These are phyloP conservation scores for Pyralis farinalis DNA, from an alignment of 2,888 invertebrate genomes.

Conservation along the genomic window DNA sequence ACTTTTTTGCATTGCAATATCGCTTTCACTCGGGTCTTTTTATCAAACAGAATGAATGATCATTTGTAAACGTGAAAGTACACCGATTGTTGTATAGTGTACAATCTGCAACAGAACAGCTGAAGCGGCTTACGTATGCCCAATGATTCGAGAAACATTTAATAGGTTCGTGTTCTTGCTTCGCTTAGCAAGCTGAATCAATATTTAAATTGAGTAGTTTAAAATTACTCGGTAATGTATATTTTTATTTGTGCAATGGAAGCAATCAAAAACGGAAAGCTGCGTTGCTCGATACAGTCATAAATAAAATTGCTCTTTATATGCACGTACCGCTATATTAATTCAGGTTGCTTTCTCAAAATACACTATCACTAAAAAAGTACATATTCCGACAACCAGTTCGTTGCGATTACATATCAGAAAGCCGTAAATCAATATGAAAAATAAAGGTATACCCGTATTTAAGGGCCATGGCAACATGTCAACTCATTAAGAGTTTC, in stretches of 20 bases:
- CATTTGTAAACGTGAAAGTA: slow-evolving; percentile 74
- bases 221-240: slow-evolving; percentile 23
- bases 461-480: slow-evolving; percentile 12
- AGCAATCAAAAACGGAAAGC: slow-evolving; percentile 41
- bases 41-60: slow-evolving; percentile 64
- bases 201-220: slow-evolving; percentile 34
- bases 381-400: slow-evolving; percentile 22
- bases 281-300: slow-evolving; percentile 24
- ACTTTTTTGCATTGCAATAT: slow-evolving; percentile 71
- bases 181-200: slow-evolving; percentile 36
- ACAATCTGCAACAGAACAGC: slow-evolving; percentile 18
- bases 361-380: slow-evolving; percentile 26
- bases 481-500: too few species aligned
- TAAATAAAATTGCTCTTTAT: slow-evolving; percentile 42
- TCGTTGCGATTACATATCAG: slow-evolving; percentile 8
- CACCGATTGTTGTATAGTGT: slow-evolving; percentile 50
- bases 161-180: slow-evolving; percentile 42
- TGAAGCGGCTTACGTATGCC: slow-evolving; percentile 51
- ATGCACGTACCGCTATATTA: slow-evolving; percentile 39
- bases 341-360: slow-evolving; percentile 51
- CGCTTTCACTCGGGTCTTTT: slow-evolving; percentile 73
- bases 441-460: neutral
- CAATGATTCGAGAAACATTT: slow-evolving; percentile 51
- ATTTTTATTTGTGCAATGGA: slow-evolving; percentile 21
- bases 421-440: neutral